Conservation (phyloP, 2,113 vertebrate genomes). For the Harpagus bidentatus region DNA sequence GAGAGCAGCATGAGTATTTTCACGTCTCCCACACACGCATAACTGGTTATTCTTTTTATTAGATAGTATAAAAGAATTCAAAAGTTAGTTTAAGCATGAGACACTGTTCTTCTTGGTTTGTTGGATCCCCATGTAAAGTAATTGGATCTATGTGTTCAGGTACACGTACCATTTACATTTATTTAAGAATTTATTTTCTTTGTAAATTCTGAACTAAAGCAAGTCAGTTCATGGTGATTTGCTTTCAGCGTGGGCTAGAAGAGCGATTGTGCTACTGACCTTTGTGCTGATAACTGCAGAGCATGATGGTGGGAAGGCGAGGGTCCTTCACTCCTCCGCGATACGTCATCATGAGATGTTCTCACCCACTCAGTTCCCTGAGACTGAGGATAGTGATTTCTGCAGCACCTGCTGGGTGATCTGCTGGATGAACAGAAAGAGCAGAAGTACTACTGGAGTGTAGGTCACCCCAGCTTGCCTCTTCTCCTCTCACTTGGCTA, state of each 20-base stretch:
- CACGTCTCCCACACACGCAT: background rate
- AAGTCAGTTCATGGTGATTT: background rate
- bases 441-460: background rate
- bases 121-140: background rate
- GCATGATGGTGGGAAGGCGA: background rate
- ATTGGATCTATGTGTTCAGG: background rate
- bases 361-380: background rate
- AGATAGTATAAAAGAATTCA: background rate
- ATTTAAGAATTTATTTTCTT: background rate
- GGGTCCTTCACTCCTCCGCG: background rate
- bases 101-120: background rate
- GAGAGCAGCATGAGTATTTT: background rate
- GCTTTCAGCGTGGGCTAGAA: background rate
- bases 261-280: rapidly evolving
- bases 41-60: background rate
- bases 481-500: background rate
- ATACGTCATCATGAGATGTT: background rate
- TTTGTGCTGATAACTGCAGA: background rate
- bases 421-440: background rate
- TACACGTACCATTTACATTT: background rate
- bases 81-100: background rate
- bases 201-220: background rate
- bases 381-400: background rate
- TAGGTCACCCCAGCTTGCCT: background rate
- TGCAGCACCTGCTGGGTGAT: background rate